Evolutionary conservation across 2,113 vertebrate species (phyloP).

Genomic region (Shinisaurus crocodilurus): DNA sequence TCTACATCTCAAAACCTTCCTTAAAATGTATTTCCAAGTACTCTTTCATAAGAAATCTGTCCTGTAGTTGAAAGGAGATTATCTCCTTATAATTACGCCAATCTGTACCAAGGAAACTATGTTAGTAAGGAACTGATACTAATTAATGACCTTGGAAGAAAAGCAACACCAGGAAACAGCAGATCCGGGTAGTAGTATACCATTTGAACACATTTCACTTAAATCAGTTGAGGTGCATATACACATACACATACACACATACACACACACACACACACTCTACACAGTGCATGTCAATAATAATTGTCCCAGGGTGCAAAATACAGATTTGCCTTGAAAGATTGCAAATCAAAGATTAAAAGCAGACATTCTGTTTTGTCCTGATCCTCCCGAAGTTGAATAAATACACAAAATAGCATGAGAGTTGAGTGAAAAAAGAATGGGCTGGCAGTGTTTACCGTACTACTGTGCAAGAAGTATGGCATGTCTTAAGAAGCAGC

Average conservation of each 20-base stretch:
- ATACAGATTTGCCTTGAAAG: not conserved
- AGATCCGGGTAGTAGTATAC: not conserved
- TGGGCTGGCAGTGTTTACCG: not conserved
- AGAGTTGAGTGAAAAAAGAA: not conserved
- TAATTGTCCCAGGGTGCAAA: not conserved
- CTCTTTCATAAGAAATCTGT: not conserved
- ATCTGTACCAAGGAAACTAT: not conserved
- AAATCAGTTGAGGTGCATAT: not conserved
- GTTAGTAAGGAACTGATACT: not conserved
- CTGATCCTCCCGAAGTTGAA: not conserved
- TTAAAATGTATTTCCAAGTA: not conserved
- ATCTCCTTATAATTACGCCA: constrained; percentile 4
- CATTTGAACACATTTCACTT: not conserved
- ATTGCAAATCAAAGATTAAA: not conserved
- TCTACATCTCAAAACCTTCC: not conserved
- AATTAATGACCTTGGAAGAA: not conserved
- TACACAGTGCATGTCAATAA: not conserved
- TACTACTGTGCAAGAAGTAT: not conserved
- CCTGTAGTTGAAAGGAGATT: not conserved
- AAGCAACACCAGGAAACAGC: not conserved
- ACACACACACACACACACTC: not conserved
- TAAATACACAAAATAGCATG: not conserved
- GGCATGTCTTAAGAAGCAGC: not conserved
- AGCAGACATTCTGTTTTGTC: not conserved
- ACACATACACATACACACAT: not conserved